Evolutionary conservation across 2,888 invertebrate species (phyloP).

Genomic region (Glaucopsyche alexis): DNA sequence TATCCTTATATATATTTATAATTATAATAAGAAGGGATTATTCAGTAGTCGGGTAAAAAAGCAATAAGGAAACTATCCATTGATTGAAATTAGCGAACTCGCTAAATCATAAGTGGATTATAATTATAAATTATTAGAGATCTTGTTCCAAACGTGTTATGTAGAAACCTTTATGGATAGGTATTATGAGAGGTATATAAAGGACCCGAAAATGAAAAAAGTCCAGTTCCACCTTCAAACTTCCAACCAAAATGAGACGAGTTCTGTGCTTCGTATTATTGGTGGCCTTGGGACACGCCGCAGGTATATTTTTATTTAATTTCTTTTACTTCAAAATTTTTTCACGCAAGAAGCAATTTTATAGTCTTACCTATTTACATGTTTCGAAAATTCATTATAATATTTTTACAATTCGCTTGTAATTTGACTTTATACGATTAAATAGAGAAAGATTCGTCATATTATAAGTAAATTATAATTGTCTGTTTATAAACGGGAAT

Average conservation of each 20-base stretch:
- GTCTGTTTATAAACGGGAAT: no score
- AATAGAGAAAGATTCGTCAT: no score
- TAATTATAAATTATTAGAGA: constrained; percentile 8
- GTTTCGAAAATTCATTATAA: no score
- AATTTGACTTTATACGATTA: no score
- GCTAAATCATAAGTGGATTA: neutral
- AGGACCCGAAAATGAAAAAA: neutral
- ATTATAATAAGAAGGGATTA: no score
- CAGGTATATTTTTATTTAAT: constrained; percentile 21
- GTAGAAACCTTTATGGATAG: constrained; percentile 12
- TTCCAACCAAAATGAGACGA: constrained; percentile 19
- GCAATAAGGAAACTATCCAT: neutral
- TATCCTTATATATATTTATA: no score
- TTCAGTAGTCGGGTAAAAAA: neutral
- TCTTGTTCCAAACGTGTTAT: constrained; percentile 9
- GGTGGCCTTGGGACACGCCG: constrained; percentile 3
- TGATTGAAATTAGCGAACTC: neutral
- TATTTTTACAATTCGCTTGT: no score
- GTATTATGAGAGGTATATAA: constrained; percentile 7
- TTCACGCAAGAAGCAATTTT: neutral
- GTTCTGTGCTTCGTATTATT: neutral
- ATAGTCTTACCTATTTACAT: no score
- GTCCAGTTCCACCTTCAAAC: constrained; percentile 3
- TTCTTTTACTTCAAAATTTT: neutral
- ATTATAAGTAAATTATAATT: no score